Evolutionary conservation across 2,797 vertebrate species (phyloP).

Genomic region (Protosalanx chinensis): DNA sequence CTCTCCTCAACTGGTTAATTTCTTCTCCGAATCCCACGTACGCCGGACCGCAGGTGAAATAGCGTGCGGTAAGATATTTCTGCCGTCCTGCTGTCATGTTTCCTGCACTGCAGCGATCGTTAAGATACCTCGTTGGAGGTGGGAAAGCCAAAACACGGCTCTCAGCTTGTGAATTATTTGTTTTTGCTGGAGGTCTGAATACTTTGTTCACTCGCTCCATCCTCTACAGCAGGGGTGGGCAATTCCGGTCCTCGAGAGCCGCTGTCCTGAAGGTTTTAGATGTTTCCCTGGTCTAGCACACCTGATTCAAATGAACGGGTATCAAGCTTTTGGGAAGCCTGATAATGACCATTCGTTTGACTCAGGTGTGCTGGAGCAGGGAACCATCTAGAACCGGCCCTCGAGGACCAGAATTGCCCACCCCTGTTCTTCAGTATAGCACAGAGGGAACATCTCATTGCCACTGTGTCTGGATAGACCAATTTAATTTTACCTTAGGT

Average conservation of each 20-base stretch:
- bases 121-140: slow-evolving; percentile 28
- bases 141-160: slow-evolving; percentile 29
- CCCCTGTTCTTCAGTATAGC: neutral
- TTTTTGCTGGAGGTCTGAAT: slow-evolving; percentile 36
- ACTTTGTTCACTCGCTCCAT: neutral
- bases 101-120: slow-evolving; percentile 18
- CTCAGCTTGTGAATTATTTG: slow-evolving; percentile 41
- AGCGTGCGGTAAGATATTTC: slow-evolving; percentile 37
- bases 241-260: no score
- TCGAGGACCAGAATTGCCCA: neutral
- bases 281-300: no score
- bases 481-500: no score
- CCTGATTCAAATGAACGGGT: no score
- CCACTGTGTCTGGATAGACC: no score
- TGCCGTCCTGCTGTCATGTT: slow-evolving; percentile 19
- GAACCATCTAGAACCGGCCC: no score
- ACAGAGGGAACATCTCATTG: no score
- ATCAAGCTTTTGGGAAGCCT: no score
- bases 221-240: slow-evolving; percentile 8
- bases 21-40: slow-evolving; percentile 49
- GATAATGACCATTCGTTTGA: no score
- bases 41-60: slow-evolving; percentile 46
- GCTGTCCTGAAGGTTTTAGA: no score
- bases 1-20: slow-evolving; percentile 36
- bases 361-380: no score